Evolutionary conservation across 1,140 invertebrate genomes (phyloP), one percentile per base, ranked within the genome.

Genomic region (Macrocentrus cingulum): DNA sequence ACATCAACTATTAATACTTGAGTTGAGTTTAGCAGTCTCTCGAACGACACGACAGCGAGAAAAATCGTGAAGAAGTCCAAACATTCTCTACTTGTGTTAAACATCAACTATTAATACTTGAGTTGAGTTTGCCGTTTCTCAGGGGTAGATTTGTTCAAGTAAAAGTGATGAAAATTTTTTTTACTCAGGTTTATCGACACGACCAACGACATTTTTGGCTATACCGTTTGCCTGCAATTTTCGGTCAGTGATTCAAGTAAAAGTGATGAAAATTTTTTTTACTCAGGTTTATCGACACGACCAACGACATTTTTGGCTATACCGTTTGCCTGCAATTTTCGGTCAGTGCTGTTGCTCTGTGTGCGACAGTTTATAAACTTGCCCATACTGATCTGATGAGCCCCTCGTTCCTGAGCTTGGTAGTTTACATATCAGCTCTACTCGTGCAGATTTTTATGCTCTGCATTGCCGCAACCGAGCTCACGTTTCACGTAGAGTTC

Each of bases 321-420:
- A 9, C n/a, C 6, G 50, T 50, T 29, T 57, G 49, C 25, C n/a
- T 50, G 7, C 55, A 57, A 37, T 57, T 50, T 41, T 41, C 34
- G 2, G 22, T 41, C 19, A 57, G 55, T 13, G 39, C 46, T 16
- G 20, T 41, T 15, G 45, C 48, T 13, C n/a, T 57, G 1, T 57
- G 55, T 22, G 45, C 42, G 18, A 50, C 36, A 13, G 55, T 57
- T 25, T 57, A 50, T 13, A 22, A 6, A 32, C 22, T 57, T 23
- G 19, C 22, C 0, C 2, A 20, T 4, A 42, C 50, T 4, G 13
- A 41, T 4, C 8, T 34, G 0, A 5, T 9, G 5, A 41, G 34
- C 20, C 36, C 34, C 2, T 8, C 20, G 5, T 57, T 57, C 34
- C 1, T 23, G 1, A 19, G 7, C 11, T 16, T 50, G 2, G n/a